Conservation (phyloP, 2,888 invertebrate genomes). For the Teinopalpus imperialis region DNA sequence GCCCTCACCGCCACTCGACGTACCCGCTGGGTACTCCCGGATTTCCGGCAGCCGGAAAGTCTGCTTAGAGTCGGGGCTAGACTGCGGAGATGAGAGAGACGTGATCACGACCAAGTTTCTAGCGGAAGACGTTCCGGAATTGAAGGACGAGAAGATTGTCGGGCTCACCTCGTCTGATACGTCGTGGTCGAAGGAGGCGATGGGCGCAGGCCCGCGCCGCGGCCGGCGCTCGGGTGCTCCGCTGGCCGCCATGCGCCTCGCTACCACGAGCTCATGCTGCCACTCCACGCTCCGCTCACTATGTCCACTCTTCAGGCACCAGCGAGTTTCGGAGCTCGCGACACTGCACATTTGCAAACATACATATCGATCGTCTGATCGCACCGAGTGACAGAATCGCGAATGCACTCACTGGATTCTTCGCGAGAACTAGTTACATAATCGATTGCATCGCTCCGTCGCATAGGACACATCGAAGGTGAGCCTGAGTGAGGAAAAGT, state of each 20-base stretch:
- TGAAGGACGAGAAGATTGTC: not conserved
- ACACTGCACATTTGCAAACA: slow-evolving; percentile 24
- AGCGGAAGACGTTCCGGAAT: not conserved
- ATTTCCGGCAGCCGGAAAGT: slow-evolving; percentile 80
- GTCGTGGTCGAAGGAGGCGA: slow-evolving; percentile 95
- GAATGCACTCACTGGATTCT: slow-evolving; percentile 1
- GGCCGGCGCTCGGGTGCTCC: slow-evolving; percentile 80
- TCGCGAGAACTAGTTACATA: slow-evolving; percentile 14
- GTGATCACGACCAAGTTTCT: not conserved
- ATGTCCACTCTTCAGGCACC: not conserved
- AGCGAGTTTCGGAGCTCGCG: not conserved
- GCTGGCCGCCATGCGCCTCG: slow-evolving; percentile 42
- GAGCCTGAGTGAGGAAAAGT: not conserved
- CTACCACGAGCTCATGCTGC: slow-evolving; percentile 32
- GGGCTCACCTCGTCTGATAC: slow-evolving; percentile 87
- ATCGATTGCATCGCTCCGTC: not conserved
- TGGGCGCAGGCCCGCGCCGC: slow-evolving; percentile 95
- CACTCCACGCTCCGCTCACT: slow-evolving; percentile 10
- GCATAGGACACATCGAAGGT: not conserved
- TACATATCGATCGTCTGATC: slow-evolving; percentile 12
- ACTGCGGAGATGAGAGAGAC: slow-evolving; percentile 49
- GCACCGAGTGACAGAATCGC: slow-evolving; percentile 2
- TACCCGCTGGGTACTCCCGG: slow-evolving; percentile 65
- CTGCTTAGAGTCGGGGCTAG: slow-evolving; percentile 82
- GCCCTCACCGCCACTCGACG: slow-evolving; percentile 39